phyloP scores from a whole-genome alignment of 2,113 vertebrate species.

The Alectura lathami region DNA sequence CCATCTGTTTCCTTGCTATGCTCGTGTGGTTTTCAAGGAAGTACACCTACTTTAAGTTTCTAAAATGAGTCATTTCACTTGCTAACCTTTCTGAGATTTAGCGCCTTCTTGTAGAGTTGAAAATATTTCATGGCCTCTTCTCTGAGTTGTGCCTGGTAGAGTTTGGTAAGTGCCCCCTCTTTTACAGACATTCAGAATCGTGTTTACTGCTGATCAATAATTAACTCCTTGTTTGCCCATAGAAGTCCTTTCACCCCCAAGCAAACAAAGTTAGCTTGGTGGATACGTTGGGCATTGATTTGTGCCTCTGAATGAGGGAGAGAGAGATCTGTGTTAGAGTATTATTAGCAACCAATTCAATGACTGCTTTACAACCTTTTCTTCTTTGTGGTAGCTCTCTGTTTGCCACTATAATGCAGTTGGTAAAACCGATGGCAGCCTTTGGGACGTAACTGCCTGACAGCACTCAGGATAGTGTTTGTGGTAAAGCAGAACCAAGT shows the following conservation, averaged over 20 bases:
- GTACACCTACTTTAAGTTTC: background rate
- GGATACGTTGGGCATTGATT: background rate
- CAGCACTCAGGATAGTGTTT: background rate
- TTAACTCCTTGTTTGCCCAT: constrained; percentile 60
- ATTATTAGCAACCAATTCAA: background rate
- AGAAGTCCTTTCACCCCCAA: background rate
- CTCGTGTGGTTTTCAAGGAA: background rate
- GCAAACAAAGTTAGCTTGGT: background rate
- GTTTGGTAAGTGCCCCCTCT: background rate
- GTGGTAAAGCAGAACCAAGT: background rate
- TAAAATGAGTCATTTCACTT: background rate
- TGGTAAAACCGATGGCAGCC: background rate
- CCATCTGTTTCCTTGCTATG: background rate
- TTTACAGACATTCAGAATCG: background rate
- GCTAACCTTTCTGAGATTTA: background rate
- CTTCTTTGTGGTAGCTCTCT: background rate
- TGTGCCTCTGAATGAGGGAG: background rate
- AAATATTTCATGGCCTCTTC: background rate
- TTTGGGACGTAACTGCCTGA: background rate
- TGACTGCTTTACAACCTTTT: background rate
- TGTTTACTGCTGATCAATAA: constrained; percentile 43
- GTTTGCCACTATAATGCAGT: background rate
- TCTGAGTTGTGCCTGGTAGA: background rate
- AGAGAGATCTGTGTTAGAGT: background rate
- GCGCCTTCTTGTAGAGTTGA: background rate